Evolutionary conservation across 1,140 invertebrate species (phyloP).

Genomic region (Pseudomyrmex cubaensis): DNA sequence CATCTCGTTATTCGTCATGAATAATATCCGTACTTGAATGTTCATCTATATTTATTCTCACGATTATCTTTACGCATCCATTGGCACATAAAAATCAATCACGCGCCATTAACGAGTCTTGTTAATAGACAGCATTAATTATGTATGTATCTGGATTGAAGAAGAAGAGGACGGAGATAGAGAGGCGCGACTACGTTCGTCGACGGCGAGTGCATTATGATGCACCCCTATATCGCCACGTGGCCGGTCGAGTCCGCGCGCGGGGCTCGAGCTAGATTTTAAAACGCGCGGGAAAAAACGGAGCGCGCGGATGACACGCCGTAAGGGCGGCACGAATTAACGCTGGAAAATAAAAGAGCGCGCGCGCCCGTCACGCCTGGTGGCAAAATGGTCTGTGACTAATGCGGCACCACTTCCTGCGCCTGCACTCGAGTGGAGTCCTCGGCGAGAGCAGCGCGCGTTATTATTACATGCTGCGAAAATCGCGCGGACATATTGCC

Average conservation of each 20-base stretch:
- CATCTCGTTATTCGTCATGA: not conserved
- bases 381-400: constrained; percentile 84
- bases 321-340: constrained; percentile 79
- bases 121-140: constrained; percentile 70
- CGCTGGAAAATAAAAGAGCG: constrained; percentile 80
- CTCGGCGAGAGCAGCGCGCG: constrained; percentile 29
- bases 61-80: not conserved
- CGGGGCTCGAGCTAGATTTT: constrained; percentile 77
- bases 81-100: constrained; percentile 49
- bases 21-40: constrained; percentile 4
- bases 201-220: constrained; percentile 75
- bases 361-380: constrained; percentile 82
- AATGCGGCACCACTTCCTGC: constrained; percentile 76
- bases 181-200: constrained; percentile 9
- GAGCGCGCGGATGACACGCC: constrained; percentile 44
- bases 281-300: constrained; percentile 78
- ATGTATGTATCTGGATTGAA: constrained; percentile 65
- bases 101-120: constrained; percentile 62
- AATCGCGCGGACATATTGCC: constrained; percentile 82
- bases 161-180: constrained; percentile 25
- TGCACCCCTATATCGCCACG: constrained; percentile 82
- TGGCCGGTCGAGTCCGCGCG: constrained; percentile 70
- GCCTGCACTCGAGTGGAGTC: constrained; percentile 58
- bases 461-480: constrained; percentile 70
- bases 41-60: constrained; percentile 39